Percentiles rank a stretch among this genome's conserved stretches.
phyloP scores from a whole-genome alignment of 1,140 invertebrate genomes.

The Drosophila grimshawi region DNA sequence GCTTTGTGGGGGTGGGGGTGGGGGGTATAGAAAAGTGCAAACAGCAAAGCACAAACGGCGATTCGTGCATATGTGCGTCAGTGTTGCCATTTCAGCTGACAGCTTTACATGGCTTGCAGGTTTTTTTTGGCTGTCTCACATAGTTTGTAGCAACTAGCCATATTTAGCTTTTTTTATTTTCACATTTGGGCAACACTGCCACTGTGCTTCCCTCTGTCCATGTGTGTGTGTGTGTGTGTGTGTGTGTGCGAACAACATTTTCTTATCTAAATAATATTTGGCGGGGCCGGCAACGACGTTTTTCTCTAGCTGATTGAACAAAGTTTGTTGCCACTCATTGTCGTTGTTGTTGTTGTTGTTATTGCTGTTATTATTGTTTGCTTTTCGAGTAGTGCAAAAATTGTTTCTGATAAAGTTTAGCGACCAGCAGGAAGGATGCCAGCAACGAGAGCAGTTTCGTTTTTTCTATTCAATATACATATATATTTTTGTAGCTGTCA shows the following conservation, averaged over 20 bases:
- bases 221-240: neutral
- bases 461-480: neutral
- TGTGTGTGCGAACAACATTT: constrained; percentile 57
- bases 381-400: constrained; percentile 41
- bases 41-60: constrained; percentile 45
- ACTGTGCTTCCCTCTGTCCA: neutral
- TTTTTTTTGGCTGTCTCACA: neutral
- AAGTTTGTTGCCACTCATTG: constrained; percentile 65
- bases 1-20: neutral
- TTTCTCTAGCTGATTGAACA: constrained; percentile 76
- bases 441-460: constrained; percentile 12
- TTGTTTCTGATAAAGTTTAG: constrained; percentile 33
- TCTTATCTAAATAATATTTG: constrained; percentile 80
- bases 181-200: neutral
- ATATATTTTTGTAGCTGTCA: constrained; percentile 16
- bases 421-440: constrained; percentile 25
- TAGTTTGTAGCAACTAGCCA: neutral
- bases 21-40: constrained; percentile 20
- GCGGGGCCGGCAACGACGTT: constrained; percentile 30
- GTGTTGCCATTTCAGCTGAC: neutral
- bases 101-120: neutral
- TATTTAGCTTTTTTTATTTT: neutral
- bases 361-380: constrained; percentile 28
- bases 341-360: constrained; percentile 14
- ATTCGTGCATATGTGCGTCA: constrained; percentile 12